Evolutionary conservation across 2,797 vertebrate species (phyloP), one percentile per base, ranked within the genome.

Genomic region (Silurus aristotelis): DNA sequence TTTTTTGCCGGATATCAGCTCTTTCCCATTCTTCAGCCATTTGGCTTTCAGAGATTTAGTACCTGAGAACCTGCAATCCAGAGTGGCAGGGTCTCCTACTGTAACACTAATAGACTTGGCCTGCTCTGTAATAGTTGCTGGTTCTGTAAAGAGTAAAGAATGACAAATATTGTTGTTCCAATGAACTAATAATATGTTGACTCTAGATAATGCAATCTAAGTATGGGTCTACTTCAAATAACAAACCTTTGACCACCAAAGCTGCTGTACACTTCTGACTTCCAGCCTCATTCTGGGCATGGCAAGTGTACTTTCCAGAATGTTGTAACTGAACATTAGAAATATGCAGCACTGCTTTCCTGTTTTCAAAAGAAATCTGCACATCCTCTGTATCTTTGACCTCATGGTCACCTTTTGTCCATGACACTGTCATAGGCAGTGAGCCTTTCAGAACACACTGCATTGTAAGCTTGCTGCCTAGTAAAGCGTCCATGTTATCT

Each of bases 361-460:
- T 95, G 92, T 97, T 96, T 90, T 98, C 95, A 92, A 96, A 97
- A 6, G 95, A 96, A 85, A 99, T 96, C 92, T 96, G 97, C 91
- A 97, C 89, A 82, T 97, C 94, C 83, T 96, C 95, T 46, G 96
- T 95, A 92, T 99, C 97, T 87, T 95, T 97, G 87, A 99, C 92
- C 92, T 98, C 97, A 78, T 97, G 96, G 48, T 96, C 97, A 92
- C 99, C 98, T 94, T 98, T 99, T 86, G 96, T 92, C 98, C 98
- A 99, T 67, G 95, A 95, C 89, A 99, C 93, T 0, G 93, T 94
- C 87, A 99, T 96, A 56, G 97, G 98, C 90, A 96, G 90, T 48
- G 98, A 97, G 77, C 98, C 98, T 93, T 96, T 98, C 91, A 99
- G 84, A 83, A 90, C 89, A 88, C 97, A 98, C 90, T 94, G 96